These are phyloP conservation scores for Tympanuchus pallidicinctus DNA, from an alignment of 2,113 vertebrate genomes.

Conservation along the genomic window DNA sequence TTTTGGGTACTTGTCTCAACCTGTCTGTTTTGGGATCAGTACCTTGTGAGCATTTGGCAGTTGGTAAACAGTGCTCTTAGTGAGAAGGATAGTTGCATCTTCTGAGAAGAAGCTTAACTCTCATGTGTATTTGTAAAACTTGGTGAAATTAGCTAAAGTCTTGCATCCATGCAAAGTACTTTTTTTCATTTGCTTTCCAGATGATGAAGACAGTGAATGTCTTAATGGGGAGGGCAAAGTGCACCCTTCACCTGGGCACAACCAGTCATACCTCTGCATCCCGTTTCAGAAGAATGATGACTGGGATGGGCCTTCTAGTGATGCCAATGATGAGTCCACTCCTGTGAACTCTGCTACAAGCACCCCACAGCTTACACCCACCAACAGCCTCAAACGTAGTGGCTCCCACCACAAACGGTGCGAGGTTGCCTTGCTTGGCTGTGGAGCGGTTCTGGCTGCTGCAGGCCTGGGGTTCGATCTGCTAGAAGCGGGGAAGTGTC, in stretches of 20 bases:
- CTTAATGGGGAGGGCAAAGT: slow-evolving; percentile 73
- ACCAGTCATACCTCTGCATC: slow-evolving; percentile 95
- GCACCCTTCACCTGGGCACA: slow-evolving; percentile 78
- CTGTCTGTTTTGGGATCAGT: background rate
- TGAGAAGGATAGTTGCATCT: background rate
- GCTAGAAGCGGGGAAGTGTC: slow-evolving; percentile 84
- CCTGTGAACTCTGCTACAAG: slow-evolving; percentile 83
- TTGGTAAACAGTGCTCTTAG: background rate
- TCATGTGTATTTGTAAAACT: background rate
- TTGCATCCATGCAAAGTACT: background rate
- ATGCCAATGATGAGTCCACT: slow-evolving; percentile 83
- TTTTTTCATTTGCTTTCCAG: slow-evolving; percentile 71
- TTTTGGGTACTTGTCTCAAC: background rate
- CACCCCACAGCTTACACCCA: slow-evolving; percentile 86
- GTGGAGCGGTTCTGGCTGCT: slow-evolving; percentile 91
- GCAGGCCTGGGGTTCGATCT: slow-evolving; percentile 93
- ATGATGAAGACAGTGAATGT: slow-evolving; percentile 89
- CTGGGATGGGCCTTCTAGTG: slow-evolving; percentile 81
- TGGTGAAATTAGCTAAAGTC: background rate
- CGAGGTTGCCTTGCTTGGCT: slow-evolving; percentile 90
- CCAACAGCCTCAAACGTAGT: slow-evolving; percentile 86
- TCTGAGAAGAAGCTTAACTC: background rate
- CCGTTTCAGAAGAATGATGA: slow-evolving; percentile 87
- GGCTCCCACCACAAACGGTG: slow-evolving; percentile 84
- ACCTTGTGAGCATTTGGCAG: background rate